Base-by-base conservation (phyloP, 2,113 vertebrate species). In the Notechis scutatus region DNA sequence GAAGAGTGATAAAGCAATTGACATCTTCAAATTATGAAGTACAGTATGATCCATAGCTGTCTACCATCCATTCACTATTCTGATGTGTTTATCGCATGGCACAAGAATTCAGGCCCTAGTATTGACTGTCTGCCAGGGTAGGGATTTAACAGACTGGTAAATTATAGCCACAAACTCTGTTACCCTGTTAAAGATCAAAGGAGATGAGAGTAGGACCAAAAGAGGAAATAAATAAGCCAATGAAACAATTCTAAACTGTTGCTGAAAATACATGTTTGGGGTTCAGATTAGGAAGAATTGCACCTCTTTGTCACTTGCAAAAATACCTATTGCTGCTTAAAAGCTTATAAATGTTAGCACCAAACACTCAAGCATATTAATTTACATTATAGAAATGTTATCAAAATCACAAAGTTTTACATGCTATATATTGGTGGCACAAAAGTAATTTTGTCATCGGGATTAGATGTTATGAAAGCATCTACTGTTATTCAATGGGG, bases 331-430 rank as follows among this genome's bases (percentile, higher is more conserved):
- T 97, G 94, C 94, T 96, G 95, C 96, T 96, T 97, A 96, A 96
- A 94, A 96, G 97, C 96, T 97, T 97, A 97, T 94, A 95, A 94
- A 95, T 96, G 96, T 97, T 96, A 96, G 96, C 95, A 96, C 96
- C 95, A 96, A 97, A 97, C 97, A 97, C 95, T 96, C 96, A 97
- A 97, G 97, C 96, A 96, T 95, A 95, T 96, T 97, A 97, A 97
- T 95, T 95, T 96, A 96, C 95, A 95, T 96, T 97, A 96, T 93
- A 96, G 96, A 96, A 95, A 81, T 95, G 96, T 97, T 97, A 97
- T 97, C 95, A 96, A 97, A 97, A 94, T 96, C 96, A 97, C 96
- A 96, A 97, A 95, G 96, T 96, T 97, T 97, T 97, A 96, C 96
- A 97, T 97, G 97, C 97, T 95, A 96, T 95, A 96, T 97, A 96